Evolutionary conservation across 2,888 invertebrate genomes (phyloP), one percentile per base, ranked within the genome.

Genomic region (Cryptocheilus praepositus): DNA sequence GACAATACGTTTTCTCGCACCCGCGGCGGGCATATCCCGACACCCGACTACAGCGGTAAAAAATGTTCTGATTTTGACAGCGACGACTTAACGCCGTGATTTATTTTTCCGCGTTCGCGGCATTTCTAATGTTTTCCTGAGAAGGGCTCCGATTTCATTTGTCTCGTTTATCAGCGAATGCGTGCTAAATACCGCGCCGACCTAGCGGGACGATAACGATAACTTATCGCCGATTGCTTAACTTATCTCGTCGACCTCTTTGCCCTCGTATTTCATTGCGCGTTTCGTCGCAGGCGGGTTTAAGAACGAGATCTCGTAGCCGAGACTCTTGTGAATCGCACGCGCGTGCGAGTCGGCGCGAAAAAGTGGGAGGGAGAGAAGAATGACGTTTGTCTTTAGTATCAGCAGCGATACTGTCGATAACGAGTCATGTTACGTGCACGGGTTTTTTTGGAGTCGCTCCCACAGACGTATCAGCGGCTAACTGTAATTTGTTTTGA

Each of bases 221-320:
- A 73, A 67, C 75, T 70, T 82, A 82, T 82, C 82, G 71, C 56
- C 74, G 64, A 61, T 80, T 79, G 75, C 74, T 78, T 75, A 80
- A 80, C 77, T 77, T 80, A 78, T 81, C 80, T 76, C 60, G 65
- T 61, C 76, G 79, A 82, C 81, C 77, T 81, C 69, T 72, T 77
- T 75, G 78, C 79, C 78, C 79, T 76, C 80, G 62, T 65, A 53
- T 52, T 57, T 67, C 66, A 67, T 44, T 61, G 69, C 66, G 67
- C 66, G 59, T 61, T 52, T 64, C 49, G 66, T 56, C 60, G 61
- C 45, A 51, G 63, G 16, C 15, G n/a, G n/a, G 36, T 7, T 36
- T 36, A 11, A 36, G 36, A 36, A 36, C 11, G 36, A 36, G 36
- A 36, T 36, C 36, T 36, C 36, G 36, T 11, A 53, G n/a, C 15